Base-by-base conservation (phyloP, 2,797 vertebrate species). In the Agapornis canus region DNA sequence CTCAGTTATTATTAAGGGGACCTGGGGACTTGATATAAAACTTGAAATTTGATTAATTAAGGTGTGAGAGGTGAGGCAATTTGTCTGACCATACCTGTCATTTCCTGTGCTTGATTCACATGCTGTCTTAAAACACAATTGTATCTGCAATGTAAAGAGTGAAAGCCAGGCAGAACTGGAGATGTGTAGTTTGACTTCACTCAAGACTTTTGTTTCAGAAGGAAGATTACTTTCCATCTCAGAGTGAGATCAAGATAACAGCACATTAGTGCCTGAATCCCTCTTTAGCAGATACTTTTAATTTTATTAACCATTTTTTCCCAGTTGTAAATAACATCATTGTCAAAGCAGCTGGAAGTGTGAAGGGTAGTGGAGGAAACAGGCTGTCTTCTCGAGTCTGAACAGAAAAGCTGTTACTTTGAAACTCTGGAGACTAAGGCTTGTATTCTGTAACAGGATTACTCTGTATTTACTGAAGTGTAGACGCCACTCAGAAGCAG, bases 301-400 rank as follows among this genome's bases (percentile, higher is more conserved):
- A 93, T 92, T 95, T 96, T 92, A 94, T 86, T 85, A 90, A 71
- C 86, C 52, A 5, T 86, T 79, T 86, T 77, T 82, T 66, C 65
- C 72, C 85, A 95, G 59, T 83, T 84, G 77, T 92, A 93, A 90
- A 84, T 92, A 56, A 73, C 65, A 13, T 54, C 83, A 48, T 92
- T 84, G 65, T 80, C 88, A 94, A 60, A 93, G 78, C 79, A 92
- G 60, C 82, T 89, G 72, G 78, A 93, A 76, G 48, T 14, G 2
- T 71, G 86, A 76, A 37, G 32, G 77, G 78, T 26, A 86, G 73
- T 60, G 43, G 86, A 79, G 61, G 56, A 51, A 90, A 48, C 61
- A 26, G 83, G 27, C 82, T 69, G 68, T 82, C 40, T 86, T 73
- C 64, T 84, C 49, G 66, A 87, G 37, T 63, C 64, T 89, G 82